phyloP scores from a whole-genome alignment of 2,113 vertebrate species.

The Lontra canadensis region DNA sequence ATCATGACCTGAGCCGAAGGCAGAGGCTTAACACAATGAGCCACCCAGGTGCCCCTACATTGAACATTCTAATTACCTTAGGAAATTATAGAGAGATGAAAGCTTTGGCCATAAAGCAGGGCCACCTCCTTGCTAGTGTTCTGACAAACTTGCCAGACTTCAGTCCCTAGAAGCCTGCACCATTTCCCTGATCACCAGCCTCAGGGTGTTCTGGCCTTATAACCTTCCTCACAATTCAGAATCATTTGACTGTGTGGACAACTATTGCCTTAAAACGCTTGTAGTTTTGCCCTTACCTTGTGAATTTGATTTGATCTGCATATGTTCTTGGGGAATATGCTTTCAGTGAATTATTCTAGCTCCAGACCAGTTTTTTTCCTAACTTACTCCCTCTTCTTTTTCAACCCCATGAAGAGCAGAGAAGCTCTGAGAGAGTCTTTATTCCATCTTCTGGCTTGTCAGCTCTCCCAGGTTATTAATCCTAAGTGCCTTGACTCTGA shows the following conservation, averaged over 20 bases:
- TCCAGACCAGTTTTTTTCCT: not conserved
- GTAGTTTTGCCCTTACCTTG: not conserved
- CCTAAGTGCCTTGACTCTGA: not conserved
- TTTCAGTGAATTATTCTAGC: not conserved
- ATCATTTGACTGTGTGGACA: not conserved
- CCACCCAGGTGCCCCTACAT: too few species aligned
- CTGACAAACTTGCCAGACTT: not conserved
- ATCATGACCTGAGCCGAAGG: too few species aligned
- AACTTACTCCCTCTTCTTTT: not conserved
- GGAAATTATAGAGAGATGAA: not conserved
- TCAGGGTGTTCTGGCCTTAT: not conserved
- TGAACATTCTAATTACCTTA: not conserved
- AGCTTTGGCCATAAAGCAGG: not conserved
- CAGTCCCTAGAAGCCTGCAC: not conserved
- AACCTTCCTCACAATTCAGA: not conserved
- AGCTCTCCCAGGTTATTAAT: not conserved
- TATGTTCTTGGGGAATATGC: not conserved
- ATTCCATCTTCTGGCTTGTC: not conserved
- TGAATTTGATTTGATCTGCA: not conserved
- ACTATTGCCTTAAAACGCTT: not conserved
- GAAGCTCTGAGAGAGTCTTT: not conserved
- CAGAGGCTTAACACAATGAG: too few species aligned
- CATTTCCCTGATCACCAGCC: not conserved
- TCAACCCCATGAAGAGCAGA: not conserved
- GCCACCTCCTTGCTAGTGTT: not conserved